Conservation (phyloP, 1,140 invertebrate genomes). For the Drosophila saltans region DNA sequence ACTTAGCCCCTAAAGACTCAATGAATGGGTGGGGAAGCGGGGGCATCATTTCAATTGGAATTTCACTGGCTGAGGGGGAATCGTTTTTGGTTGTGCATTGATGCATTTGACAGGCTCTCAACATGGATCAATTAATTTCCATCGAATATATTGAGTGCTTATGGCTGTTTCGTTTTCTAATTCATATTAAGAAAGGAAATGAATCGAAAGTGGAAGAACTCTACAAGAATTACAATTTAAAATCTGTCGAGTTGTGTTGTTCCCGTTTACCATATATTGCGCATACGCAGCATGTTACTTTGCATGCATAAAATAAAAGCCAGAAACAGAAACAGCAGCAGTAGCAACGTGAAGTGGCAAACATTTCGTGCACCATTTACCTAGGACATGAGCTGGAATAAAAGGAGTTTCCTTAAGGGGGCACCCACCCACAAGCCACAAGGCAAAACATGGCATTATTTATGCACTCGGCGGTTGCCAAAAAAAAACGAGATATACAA, state of each 20-base stretch:
- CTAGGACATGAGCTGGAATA: conserved; percentile 23
- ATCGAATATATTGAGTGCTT: conserved; percentile 64
- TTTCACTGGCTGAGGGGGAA: conserved; percentile 45
- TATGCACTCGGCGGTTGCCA: conserved; percentile 49
- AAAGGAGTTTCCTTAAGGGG: conserved; percentile 1
- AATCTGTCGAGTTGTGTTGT: not conserved
- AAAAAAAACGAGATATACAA: too few relatives aligned
- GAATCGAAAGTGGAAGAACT: too few relatives aligned
- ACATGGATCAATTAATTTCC: conserved; percentile 74
- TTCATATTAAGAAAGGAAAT: conserved; percentile 1
- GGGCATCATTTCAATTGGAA: conserved; percentile 54
- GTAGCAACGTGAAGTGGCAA: conserved; percentile 22
- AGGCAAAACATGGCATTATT: conserved; percentile 61
- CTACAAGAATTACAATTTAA: not conserved
- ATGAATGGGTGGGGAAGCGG: not conserved
- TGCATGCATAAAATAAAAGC: conserved; percentile 67
- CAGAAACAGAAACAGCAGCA: conserved; percentile 26
- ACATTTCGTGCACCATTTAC: conserved; percentile 56
- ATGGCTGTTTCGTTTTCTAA: conserved; percentile 56
- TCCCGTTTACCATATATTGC: conserved; percentile 37
- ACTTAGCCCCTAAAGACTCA: conserved; percentile 44
- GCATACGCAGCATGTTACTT: conserved; percentile 71
- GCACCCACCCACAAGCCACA: not conserved
- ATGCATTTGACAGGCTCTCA: conserved; percentile 72
- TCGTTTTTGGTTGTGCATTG: conserved; percentile 42